Evolutionary conservation across 2,113 vertebrate genomes (phyloP).

Genomic region (Cephalopholis sonnerati): DNA sequence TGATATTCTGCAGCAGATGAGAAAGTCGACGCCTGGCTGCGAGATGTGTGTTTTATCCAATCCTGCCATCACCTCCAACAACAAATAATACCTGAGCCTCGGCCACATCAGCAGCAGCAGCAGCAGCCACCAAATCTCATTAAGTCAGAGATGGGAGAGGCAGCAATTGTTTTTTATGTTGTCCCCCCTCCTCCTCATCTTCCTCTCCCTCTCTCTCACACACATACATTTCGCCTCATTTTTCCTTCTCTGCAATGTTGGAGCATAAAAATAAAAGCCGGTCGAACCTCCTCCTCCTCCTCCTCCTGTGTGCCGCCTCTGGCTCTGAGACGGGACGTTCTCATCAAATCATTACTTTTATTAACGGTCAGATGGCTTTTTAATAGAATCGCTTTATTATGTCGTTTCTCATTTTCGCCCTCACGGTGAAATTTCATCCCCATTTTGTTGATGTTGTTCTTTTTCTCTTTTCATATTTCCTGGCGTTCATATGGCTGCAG

Average conservation of each 20-base stretch:
- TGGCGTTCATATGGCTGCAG: conserved; percentile 56
- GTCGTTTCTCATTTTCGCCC: conserved; percentile 81
- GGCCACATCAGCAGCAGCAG: conserved; percentile 52
- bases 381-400: conserved; percentile 87
- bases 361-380: conserved; percentile 87
- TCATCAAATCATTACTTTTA: conserved; percentile 87
- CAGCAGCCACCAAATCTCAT: conserved; percentile 77
- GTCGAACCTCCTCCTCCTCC: conserved; percentile 34
- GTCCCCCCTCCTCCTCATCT: background rate
- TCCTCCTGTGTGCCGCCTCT: conserved; percentile 43
- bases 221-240: conserved; percentile 53
- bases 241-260: conserved; percentile 55
- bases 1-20: conserved; percentile 66
- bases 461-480: conserved; percentile 74
- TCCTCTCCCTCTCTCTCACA: background rate
- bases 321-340: conserved; percentile 67
- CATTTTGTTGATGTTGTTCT: conserved; percentile 72
- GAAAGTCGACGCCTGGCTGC: conserved; percentile 43
- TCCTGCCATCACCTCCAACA: conserved; percentile 71
- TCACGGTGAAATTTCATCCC: conserved; percentile 64
- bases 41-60: conserved; percentile 65
- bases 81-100: conserved; percentile 75
- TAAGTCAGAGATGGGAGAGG: conserved; percentile 71
- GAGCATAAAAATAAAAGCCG: conserved; percentile 76
- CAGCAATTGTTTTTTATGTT: conserved; percentile 79